Base-by-base conservation (phyloP, 53 echinoderm and acorn worm genomes). In the Echinometra lucunter region DNA sequence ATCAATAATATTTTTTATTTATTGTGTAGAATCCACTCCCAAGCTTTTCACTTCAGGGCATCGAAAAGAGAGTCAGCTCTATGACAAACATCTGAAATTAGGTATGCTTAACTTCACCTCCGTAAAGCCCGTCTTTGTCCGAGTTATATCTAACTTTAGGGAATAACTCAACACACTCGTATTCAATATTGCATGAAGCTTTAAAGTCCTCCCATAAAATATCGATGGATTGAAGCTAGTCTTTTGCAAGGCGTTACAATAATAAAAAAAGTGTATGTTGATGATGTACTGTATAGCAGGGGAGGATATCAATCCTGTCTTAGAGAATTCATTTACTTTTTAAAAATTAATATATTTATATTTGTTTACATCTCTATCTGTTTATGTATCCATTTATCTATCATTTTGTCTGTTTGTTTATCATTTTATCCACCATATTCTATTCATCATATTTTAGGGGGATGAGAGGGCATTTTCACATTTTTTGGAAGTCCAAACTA, bases 171-270 rank as follows among this genome's bases (percentile, higher is more conserved):
- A 38, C 78, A 35, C 38, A 78, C 78, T 40, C 18, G 3, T 78
- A 78, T 42, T 78, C 42, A 78, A 78, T 78, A 78, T 78, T 78
- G 78, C 78, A 78, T 78, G 42, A 23, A 9, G 23, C 23, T 78
- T 78, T 78, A 78, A 78, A 78, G 78, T 40, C 78, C 21, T 78
- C 78, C 42, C 78, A 78, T 78, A 42, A 78, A 78, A 78, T 78
- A 78, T 78, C 78, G 18, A 78, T 78, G 78, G 78, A 78, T 78
- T 40, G 78, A 78, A 40, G 4, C 38, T 78, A 78, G 78, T 3
- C 42, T 78, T 23, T 18, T 38, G 38, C 78, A 78, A 78, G 78
- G 38, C 78, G 38, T 42, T 21, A 19, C 78, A 11, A 15, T 9
- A 34, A 2, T 11, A 53, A 53, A 1, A 53, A 53, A 53, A 15